phyloP scores from a whole-genome alignment of 2,888 invertebrate genomes.

The Mylabris sibirica region DNA sequence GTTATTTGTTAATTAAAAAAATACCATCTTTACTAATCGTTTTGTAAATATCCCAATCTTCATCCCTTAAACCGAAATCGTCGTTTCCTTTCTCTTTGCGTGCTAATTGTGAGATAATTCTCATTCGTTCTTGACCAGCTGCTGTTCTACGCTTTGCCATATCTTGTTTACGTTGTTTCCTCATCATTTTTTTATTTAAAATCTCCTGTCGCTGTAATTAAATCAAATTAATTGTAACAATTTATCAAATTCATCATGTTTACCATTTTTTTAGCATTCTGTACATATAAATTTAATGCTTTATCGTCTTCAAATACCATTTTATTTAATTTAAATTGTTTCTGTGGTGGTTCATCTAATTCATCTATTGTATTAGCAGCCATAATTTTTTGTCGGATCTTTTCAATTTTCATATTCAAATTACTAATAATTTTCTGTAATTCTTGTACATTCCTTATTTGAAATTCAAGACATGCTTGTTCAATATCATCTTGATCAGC shows the following conservation, averaged over 20 bases:
- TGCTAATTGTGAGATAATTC: slow-evolving; percentile 90
- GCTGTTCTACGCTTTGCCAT: slow-evolving; percentile 89
- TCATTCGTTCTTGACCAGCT: slow-evolving; percentile 94
- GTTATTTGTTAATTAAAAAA: neutral
- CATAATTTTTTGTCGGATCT: slow-evolving; percentile 77
- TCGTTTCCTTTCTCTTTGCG: slow-evolving; percentile 80
- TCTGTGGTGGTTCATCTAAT: slow-evolving; percentile 57
- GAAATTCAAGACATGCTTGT: slow-evolving; percentile 76
- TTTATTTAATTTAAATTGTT: slow-evolving; percentile 60
- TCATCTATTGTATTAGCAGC: slow-evolving; percentile 74
- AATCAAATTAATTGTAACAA: slow-evolving; percentile 1
- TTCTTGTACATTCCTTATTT: slow-evolving; percentile 78
- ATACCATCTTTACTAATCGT: slow-evolving; percentile 74
- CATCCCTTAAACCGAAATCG: slow-evolving; percentile 92
- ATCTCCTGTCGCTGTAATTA: slow-evolving; percentile 71
- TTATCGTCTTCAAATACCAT: slow-evolving; percentile 59
- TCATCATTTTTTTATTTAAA: slow-evolving; percentile 72
- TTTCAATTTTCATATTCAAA: slow-evolving; percentile 76
- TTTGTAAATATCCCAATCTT: slow-evolving; percentile 97
- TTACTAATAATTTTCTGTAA: slow-evolving; percentile 77
- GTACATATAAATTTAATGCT: slow-evolving; percentile 62
- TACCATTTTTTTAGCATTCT: slow-evolving; percentile 71
- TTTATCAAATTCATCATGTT: slow-evolving; percentile 22
- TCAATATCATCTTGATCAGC: slow-evolving; percentile 70
- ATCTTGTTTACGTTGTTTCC: slow-evolving; percentile 83